A percentile compares a stretch with the other conserved stretches of the same genome.
Conservation (phyloP, 2,113 vertebrate species). For the Laticauda colubrina region DNA sequence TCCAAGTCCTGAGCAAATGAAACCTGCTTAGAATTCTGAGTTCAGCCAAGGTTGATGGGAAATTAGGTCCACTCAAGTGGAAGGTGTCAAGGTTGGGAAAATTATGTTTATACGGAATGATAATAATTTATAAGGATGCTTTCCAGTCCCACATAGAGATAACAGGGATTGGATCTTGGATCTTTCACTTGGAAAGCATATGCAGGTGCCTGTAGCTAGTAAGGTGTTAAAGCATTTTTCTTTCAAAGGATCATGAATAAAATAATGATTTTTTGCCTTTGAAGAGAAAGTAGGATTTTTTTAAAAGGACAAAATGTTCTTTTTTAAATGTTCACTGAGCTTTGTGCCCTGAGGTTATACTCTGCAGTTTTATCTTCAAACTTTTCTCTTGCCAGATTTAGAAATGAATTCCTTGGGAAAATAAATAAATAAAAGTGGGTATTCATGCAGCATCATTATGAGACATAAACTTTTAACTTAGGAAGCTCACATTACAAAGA, state of each 20-base stretch:
- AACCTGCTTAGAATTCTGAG: neutral
- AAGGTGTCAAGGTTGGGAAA: neutral
- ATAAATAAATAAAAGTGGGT: neutral
- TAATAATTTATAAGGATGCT: neutral
- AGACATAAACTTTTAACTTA: neutral
- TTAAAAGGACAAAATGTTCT: neutral
- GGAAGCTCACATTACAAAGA: neutral
- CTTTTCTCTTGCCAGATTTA: constrained; percentile 3
- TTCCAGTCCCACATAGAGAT: neutral
- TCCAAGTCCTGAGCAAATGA: neutral
- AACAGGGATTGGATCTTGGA: neutral
- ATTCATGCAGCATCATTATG: neutral
- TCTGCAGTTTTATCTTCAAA: constrained; percentile 8
- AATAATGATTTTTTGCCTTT: constrained; percentile 8
- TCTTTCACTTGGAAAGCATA: neutral
- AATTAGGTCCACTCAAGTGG: neutral
- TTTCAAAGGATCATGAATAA: neutral
- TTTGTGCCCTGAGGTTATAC: neutral
- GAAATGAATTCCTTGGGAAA: neutral
- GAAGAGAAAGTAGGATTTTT: neutral
- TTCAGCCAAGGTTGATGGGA: neutral
- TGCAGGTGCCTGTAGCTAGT: neutral
- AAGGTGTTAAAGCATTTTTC: neutral
- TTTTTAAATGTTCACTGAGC: neutral
- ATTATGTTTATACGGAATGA: neutral